These are phyloP conservation scores for Vombatus ursinus DNA, from an alignment of 2,113 vertebrate genomes.

Conservation along the genomic window DNA sequence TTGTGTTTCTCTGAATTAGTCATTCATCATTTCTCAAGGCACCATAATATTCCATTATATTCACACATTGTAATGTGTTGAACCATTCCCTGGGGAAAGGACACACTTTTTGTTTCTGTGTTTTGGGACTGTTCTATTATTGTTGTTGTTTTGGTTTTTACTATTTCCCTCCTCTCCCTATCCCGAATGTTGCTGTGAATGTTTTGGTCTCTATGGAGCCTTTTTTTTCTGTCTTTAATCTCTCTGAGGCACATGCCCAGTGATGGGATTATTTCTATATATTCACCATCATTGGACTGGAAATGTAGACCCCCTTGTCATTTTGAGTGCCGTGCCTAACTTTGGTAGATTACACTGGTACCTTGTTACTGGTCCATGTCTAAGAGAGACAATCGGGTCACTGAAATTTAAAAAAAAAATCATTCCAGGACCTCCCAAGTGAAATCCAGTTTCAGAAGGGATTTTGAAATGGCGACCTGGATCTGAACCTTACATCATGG, in stretches of 20 bases:
- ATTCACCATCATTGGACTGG: background rate
- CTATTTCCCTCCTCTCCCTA: background rate
- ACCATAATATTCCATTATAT: background rate
- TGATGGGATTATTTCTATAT: background rate
- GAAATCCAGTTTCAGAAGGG: slow-evolving; percentile 57
- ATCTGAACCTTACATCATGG: slow-evolving; percentile 71
- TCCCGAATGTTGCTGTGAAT: background rate
- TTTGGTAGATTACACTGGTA: background rate
- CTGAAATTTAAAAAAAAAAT: slow-evolving; percentile 3
- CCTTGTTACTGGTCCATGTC: background rate
- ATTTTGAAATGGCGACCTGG: slow-evolving; percentile 62
- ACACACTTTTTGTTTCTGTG: background rate
- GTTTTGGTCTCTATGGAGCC: background rate
- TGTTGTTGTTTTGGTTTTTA: background rate
- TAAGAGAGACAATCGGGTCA: slow-evolving; percentile 3
- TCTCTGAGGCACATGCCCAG: background rate
- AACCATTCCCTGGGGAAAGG: background rate
- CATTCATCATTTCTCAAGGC: background rate
- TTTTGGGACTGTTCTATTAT: background rate
- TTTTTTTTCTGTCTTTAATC: background rate
- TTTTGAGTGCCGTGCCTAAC: background rate
- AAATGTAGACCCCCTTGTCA: background rate
- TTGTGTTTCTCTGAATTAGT: background rate
- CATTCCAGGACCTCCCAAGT: slow-evolving; percentile 15
- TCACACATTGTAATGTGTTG: background rate